These are phyloP conservation scores for Brotula barbata DNA, from an alignment of 2,797 vertebrate species.

Conservation along the genomic window DNA sequence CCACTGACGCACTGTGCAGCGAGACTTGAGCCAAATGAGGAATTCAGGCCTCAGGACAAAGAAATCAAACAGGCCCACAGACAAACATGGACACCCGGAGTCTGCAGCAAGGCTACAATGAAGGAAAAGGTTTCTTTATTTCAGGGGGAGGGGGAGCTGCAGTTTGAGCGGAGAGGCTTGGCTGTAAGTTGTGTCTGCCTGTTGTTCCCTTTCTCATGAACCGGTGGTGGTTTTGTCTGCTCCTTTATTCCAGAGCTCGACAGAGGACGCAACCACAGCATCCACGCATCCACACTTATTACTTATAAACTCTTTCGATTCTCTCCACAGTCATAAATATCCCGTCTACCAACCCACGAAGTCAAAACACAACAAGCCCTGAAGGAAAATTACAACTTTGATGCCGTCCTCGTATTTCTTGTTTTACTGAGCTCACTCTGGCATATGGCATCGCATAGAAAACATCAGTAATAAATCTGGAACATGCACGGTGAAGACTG, in stretches of 20 bases:
- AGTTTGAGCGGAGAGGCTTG: slow-evolving; percentile 56
- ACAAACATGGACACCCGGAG: slow-evolving; percentile 75
- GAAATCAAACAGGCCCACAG: slow-evolving; percentile 73
- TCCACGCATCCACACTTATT: slow-evolving; percentile 71
- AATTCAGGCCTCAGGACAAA: slow-evolving; percentile 79
- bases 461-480: no score
- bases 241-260: slow-evolving; percentile 71
- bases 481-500: no score
- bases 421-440: no score
- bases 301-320: slow-evolving; percentile 75
- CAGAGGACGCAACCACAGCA: slow-evolving; percentile 66
- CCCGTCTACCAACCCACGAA: slow-evolving; percentile 70
- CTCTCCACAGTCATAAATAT: slow-evolving; percentile 64
- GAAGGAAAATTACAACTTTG: no score
- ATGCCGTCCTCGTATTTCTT: no score
- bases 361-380: slow-evolving; percentile 57
- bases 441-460: no score
- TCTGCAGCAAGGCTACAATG: slow-evolving; percentile 75
- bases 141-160: slow-evolving; percentile 64
- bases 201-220: slow-evolving; percentile 69
- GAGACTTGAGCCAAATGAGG: slow-evolving; percentile 76
- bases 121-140: slow-evolving; percentile 70
- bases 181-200: slow-evolving; percentile 61
- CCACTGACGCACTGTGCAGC: slow-evolving; percentile 63
- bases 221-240: slow-evolving; percentile 65